Evolutionary conservation across 23 tunicate species (phyloP), one percentile per base, ranked within the genome.

Genomic region (Styela plicata): DNA sequence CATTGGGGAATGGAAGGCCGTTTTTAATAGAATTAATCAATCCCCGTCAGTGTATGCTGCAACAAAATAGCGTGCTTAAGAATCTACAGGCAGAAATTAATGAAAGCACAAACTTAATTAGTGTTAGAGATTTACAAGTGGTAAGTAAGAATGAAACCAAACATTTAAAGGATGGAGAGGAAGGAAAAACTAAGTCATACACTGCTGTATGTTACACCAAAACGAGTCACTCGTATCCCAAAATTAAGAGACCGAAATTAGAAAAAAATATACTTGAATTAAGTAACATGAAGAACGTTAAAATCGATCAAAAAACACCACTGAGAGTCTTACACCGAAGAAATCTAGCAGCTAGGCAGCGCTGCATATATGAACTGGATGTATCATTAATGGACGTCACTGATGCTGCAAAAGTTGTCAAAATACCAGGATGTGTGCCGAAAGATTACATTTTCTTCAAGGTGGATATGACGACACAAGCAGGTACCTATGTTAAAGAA

Each of bases 401-500:
- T n/a, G 73, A 80, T 63, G 57, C 36, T 24, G 26, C 27, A 21
- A 2, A 80, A 64, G 29, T 64, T 35, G 53, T 70, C 65, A 31
- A 26, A 21, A 27, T 70, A 76, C 19, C 31, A 33, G 20, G 2
- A 2, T 31, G 24, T 1, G 22, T 68, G 74, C 36, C 88, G 29
- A 78, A 74, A 3, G 83, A 86, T 33, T 34, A 52, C 2, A 33
- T 84, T 13, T 30, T 79, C 27, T 96, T 95, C 75, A 74, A 80
- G 24, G 80, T 95, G 0, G 69, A 79, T 7, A 64, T 96, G 74
- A 34, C 75, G 63, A 91, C 99, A 0, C 99, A 96, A 65, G 99
- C 99, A 0, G 99, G 99, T 32, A 96, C 99, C 2, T 96, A 96
- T 70, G 83, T 96, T 2, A 96, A 96, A 78, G 99, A 96, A 82